Evolutionary conservation across 2,797 vertebrate species (phyloP), one percentile per base, ranked within the genome.

Genomic region (Rousettus madagascariensis): DNA sequence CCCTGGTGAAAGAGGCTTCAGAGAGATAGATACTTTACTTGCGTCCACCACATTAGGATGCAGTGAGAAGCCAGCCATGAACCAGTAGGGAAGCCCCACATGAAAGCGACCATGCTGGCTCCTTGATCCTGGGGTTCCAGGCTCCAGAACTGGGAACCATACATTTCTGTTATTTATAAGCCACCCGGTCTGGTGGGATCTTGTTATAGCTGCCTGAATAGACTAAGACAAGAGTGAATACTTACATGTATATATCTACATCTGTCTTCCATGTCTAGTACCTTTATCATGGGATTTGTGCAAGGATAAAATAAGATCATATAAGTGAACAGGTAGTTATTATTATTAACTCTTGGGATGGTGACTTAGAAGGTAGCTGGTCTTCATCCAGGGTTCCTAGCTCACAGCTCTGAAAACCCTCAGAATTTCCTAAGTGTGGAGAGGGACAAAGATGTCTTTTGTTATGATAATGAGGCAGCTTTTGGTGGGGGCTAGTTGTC

Each of bases 11-110:
- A 38, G 12, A 15, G 63, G 22, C 26, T 57, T 17, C 57, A 63
- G 71, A 65, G 59, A 46, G 46, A 46, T 46, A 75, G 17, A 69
- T n/a, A 26, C 30, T 43, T 51, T 12, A 43, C 46, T 10, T 2
- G 3, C 71, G 49, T 28, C 57, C 24, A 49, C 55, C 38, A 1
- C 7, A 30, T 26, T 13, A 72, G 53, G 84, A 41, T 53, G 33
- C 66, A 33, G 10, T 0, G 28, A 38, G 69, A 38, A 38, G 33
- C 71, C 1, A 4, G 17, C 17, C 43, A 12, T 19, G n/a, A 30
- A 22, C 57, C 57, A 77, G 59, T 46, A 63, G 2, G 41, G 1
- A 16, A 33, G 6, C 15, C n/a, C n/a, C 17, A 6, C 55, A 20
- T 28, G 63, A 51, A 28, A 38, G 68, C 5, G 4, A 28, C 22